phyloP scores from a whole-genome alignment of 2,797 vertebrate genomes.

The Urocyon cinereoargenteus region DNA sequence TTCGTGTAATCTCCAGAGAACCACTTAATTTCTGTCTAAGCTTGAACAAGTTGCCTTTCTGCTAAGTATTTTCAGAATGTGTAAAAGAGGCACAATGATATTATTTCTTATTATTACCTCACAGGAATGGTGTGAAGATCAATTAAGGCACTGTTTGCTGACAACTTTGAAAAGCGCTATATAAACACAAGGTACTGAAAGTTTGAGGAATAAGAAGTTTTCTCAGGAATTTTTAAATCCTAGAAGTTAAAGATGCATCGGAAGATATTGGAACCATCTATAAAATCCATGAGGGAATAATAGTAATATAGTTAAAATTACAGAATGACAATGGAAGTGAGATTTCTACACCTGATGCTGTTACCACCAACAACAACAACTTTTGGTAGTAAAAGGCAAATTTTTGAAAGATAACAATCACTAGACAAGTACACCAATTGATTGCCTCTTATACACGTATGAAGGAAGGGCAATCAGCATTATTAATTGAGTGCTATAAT shows the following conservation, averaged over 20 bases:
- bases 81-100: background rate
- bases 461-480: background rate
- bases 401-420: background rate
- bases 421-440: background rate
- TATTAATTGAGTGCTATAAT: background rate
- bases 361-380: fast-evolving
- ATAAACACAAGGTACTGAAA: slow-evolving; percentile 23
- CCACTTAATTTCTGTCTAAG: slow-evolving; percentile 28
- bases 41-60: background rate
- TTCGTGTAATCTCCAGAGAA: background rate
- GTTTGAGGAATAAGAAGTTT: slow-evolving; percentile 13
- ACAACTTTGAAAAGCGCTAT: slow-evolving; percentile 42
- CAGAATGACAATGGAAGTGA: background rate
- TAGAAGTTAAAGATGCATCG: background rate
- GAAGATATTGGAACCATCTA: background rate
- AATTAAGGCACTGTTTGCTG: slow-evolving; percentile 15
- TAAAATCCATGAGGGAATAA: background rate
- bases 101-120: slow-evolving; percentile 29
- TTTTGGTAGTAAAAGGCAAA: background rate
- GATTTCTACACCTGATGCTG: background rate
- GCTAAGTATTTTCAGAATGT: background rate
- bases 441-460: background rate
- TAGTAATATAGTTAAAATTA: background rate
- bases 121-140: slow-evolving; percentile 28
- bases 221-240: background rate